Conservation (phyloP, 2,113 vertebrate genomes). For the Ptychochromis oligacanthus region DNA sequence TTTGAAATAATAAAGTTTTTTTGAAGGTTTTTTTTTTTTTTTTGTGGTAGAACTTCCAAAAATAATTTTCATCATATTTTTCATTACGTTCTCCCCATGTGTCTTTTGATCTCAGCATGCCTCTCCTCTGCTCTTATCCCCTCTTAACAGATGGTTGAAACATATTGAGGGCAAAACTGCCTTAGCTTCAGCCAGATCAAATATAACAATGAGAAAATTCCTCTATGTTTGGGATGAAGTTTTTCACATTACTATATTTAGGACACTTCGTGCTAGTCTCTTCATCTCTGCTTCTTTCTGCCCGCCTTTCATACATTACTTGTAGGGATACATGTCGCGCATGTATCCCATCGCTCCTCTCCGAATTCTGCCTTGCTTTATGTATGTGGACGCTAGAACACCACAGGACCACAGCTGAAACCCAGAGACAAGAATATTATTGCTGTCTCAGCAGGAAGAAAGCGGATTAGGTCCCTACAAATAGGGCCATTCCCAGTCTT, state of each 20-base stretch:
- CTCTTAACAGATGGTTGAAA: conserved; percentile 58
- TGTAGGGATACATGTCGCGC: conserved; percentile 28
- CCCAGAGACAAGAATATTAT: conserved; percentile 71
- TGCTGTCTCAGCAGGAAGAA: conserved; percentile 74
- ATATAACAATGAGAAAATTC: conserved; percentile 63
- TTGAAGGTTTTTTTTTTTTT: not conserved
- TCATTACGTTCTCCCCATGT: conserved; percentile 61
- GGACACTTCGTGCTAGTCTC: conserved; percentile 60
- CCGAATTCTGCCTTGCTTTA: conserved; percentile 48
- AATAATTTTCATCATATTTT: conserved; percentile 59
- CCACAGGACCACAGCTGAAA: conserved; percentile 67
- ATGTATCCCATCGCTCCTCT: conserved; percentile 28
- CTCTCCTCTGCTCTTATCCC: conserved; percentile 66
- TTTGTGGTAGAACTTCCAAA: conserved; percentile 41
- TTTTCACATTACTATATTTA: conserved; percentile 62
- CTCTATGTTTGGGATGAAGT: conserved; percentile 57
- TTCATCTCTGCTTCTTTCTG: conserved; percentile 38
- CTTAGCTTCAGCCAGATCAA: conserved; percentile 68
- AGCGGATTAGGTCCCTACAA: conserved; percentile 75
- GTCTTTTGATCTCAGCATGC: conserved; percentile 77
- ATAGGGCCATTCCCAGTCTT: conserved; percentile 63
- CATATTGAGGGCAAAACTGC: conserved; percentile 53
- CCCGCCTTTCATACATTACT: conserved; percentile 17
- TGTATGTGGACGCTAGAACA: conserved; percentile 48
- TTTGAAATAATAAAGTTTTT: conserved; percentile 9